Percentiles rank a stretch among this genome's conserved stretches.
Conservation (phyloP, 2,113 vertebrate species). For the Struthidea cinerea region DNA sequence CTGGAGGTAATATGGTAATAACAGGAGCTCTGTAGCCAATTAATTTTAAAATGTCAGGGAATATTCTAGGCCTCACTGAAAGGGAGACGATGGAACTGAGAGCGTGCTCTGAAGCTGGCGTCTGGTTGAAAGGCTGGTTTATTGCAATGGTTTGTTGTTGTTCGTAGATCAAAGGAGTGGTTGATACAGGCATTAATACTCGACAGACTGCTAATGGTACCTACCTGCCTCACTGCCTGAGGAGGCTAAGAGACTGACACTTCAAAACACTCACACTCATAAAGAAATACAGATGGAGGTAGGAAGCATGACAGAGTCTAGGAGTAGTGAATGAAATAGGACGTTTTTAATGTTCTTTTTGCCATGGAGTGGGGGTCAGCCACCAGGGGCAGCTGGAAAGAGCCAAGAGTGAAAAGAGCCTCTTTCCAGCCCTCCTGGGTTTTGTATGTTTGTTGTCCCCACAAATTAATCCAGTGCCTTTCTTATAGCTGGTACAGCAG, state of each 20-base stretch:
- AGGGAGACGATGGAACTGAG: neutral
- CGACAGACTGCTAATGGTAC: neutral
- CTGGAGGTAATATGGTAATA: conserved; percentile 5
- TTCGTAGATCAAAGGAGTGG: neutral
- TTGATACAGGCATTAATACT: neutral
- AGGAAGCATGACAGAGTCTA: neutral
- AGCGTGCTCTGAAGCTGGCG: neutral
- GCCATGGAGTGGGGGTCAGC: neutral
- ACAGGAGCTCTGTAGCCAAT: neutral
- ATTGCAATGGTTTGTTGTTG: neutral
- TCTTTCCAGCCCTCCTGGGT: neutral
- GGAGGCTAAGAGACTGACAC: neutral
- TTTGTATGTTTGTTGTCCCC: neutral
- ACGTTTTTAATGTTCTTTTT: neutral
- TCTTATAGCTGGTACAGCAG: neutral
- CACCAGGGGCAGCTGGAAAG: neutral
- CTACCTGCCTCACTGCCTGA: neutral
- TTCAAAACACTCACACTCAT: neutral
- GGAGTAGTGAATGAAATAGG: neutral
- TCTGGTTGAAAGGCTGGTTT: neutral
- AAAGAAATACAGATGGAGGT: neutral
- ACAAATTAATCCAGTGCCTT: fast-evolving
- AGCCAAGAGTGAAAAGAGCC: neutral
- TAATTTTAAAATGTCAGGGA: neutral
- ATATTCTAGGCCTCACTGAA: neutral